Evolutionary conservation across 2,113 vertebrate genomes (phyloP), one percentile per base, ranked within the genome.

Genomic region (Oncorhynchus tshawytscha): DNA sequence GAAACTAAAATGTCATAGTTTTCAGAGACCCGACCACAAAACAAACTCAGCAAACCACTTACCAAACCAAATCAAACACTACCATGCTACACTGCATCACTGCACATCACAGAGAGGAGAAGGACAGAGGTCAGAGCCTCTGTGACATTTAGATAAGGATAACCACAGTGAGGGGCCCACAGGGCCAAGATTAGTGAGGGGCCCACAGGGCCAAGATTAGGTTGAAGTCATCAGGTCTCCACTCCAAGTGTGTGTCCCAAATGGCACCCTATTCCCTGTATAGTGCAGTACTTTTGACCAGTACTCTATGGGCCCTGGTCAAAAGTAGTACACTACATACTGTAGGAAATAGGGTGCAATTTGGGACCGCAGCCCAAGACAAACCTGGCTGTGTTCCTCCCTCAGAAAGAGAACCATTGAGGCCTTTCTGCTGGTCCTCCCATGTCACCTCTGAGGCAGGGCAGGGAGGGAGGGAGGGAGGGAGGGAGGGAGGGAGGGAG

Each of bases 361-460:
- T 54, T 54, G 51, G 16, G 16, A 54, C 13, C 1, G 5, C 51
- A 54, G 16, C 2, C 69, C 70, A 74, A 81, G 62, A 82, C 82
- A 78, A 95, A 98, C 96, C 97, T 98, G 95, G 71, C 92, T 91
- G 93, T 88, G 87, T 92, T 91, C 93, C 96, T 88, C 92, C 96
- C 92, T 95, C 94, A 89, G 91, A 94, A 93, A 96, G 24, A 92
- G 94, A 94, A 94, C 94, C 95, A 94, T 98, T 97, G 91, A 95
- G 90, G 92, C 94, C 92, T 95, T 90, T 91, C 92, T 96, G 96
- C 91, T 98, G 96, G 94, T 99, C 97, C 89, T 98, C 96, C 97
- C 97, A 99, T 88, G 96, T 99, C 88, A 99, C 97, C 91, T 99
- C 97, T 99, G 94, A 83, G 51, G 51, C 51, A 45, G 39, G 9